phyloP scores from a whole-genome alignment of 2,113 vertebrate genomes.

The Uria aalge region DNA sequence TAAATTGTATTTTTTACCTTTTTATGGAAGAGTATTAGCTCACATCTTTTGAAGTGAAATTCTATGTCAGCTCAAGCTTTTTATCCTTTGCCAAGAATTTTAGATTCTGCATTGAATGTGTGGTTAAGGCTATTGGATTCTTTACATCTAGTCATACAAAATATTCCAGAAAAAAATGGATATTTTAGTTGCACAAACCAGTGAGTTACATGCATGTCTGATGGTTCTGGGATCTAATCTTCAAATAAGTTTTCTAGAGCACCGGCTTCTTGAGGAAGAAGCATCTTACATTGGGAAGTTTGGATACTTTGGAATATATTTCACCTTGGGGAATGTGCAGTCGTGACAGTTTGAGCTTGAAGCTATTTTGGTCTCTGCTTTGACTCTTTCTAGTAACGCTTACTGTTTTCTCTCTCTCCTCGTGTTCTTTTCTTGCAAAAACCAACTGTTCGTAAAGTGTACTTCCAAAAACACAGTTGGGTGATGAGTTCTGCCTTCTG shows the following conservation, averaged over 20 bases:
- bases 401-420: background rate
- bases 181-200: background rate
- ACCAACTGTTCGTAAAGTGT: background rate
- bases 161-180: background rate
- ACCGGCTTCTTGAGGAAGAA: background rate
- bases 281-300: background rate
- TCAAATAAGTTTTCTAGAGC: background rate
- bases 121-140: background rate
- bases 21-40: background rate
- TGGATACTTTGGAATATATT: background rate
- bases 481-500: background rate
- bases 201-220: background rate
- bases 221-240: background rate
- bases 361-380: background rate
- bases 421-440: background rate
- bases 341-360: background rate
- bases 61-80: background rate
- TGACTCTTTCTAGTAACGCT: background rate
- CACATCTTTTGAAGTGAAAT: background rate
- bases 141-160: background rate
- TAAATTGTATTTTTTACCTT: background rate
- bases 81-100: background rate
- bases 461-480: background rate
- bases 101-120: background rate
- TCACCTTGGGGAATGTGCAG: background rate